Evolutionary conservation across 2,113 vertebrate species (phyloP).

Genomic region (Ceuthmochares aereus): DNA sequence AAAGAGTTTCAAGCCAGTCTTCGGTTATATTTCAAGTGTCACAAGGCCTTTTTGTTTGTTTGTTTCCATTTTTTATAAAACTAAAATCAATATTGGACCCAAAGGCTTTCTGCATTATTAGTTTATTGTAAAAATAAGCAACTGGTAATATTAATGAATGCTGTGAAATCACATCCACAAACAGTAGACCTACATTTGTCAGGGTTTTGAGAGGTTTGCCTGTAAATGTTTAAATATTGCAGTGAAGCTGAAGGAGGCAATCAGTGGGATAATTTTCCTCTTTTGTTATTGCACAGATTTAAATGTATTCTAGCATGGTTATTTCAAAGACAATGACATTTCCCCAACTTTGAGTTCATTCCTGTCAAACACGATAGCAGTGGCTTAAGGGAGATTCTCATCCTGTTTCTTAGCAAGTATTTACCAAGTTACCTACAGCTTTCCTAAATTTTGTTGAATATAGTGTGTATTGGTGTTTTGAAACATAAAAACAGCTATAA

Average conservation of each 20-base stretch:
- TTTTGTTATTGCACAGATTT: background rate
- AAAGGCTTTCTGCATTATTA: background rate
- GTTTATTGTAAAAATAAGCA: background rate
- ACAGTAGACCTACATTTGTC: background rate
- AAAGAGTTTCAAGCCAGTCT: constrained; percentile 36
- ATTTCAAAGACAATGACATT: background rate
- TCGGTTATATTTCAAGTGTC: background rate
- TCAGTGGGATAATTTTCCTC: background rate
- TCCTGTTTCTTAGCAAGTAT: background rate
- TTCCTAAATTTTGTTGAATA: background rate
- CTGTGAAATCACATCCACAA: background rate
- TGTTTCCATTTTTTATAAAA: background rate
- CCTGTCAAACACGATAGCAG: background rate
- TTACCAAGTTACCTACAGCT: background rate
- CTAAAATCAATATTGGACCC: background rate
- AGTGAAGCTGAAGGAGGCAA: background rate
- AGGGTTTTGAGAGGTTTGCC: background rate
- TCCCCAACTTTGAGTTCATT: background rate
- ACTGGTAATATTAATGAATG: background rate
- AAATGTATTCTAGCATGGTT: background rate
- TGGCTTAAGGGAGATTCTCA: background rate
- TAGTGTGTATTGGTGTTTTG: background rate
- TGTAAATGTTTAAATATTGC: background rate
- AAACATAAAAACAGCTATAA: background rate
- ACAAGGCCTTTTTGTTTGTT: background rate